A percentile compares a stretch with the other conserved stretches of the same genome.
Evolutionary conservation across 1,140 invertebrate genomes (phyloP).

Genomic region (Microplitis mediator): DNA sequence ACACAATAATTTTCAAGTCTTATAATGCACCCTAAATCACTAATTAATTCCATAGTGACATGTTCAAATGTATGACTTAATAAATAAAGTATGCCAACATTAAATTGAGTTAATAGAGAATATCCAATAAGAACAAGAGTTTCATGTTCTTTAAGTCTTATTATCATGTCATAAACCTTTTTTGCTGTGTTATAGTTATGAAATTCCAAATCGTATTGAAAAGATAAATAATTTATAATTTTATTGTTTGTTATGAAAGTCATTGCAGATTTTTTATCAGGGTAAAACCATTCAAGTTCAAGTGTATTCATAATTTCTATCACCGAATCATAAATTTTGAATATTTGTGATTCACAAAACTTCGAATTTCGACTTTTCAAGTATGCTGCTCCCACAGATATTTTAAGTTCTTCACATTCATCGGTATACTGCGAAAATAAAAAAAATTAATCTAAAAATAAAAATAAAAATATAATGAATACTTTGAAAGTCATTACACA

Average conservation of each 20-base stretch:
- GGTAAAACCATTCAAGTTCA: conserved; percentile 27
- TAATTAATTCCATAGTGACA: conserved; percentile 37
- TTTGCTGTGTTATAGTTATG: conserved; percentile 39
- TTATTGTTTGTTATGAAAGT: conserved; percentile 26
- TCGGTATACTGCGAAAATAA: conserved; percentile 37
- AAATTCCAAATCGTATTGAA: conserved; percentile 40
- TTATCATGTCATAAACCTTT: conserved; percentile 37
- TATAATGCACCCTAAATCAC: conserved; percentile 47
- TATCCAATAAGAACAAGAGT: conserved; percentile 53
- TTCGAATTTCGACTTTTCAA: conserved; percentile 49
- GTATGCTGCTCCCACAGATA: conserved; percentile 46
- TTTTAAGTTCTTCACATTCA: conserved; percentile 34
- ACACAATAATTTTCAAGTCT: conserved; percentile 39
- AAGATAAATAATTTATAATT: conserved; percentile 39
- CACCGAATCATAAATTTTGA: conserved; percentile 36
- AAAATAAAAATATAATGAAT: neutral
- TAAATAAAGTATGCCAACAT: conserved; percentile 54
- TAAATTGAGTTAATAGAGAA: conserved; percentile 55
- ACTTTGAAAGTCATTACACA: too few relatives aligned
- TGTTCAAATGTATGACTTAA: conserved; percentile 49
- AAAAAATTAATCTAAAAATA: neutral
- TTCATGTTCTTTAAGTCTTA: conserved; percentile 34
- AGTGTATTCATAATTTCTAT: conserved; percentile 16
- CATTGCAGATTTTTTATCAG: conserved; percentile 30
- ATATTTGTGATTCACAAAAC: conserved; percentile 47